These are phyloP conservation scores for Elephantulus edwardii DNA, from an alignment of 2,113 vertebrate species.

Conservation along the genomic window DNA sequence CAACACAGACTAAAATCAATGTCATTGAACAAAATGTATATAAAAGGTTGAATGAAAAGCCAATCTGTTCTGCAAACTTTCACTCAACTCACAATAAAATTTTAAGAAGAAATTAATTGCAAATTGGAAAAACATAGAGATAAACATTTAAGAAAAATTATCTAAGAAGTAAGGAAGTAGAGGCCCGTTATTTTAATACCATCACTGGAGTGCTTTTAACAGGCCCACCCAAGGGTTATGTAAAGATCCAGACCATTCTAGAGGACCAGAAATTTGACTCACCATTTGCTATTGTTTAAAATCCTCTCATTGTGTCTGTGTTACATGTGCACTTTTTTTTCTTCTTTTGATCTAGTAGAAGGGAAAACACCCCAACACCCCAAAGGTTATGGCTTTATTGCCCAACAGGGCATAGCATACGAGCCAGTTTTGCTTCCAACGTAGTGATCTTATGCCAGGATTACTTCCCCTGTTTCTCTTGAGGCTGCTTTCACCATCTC, in stretches of 20 bases:
- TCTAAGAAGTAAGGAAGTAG: neutral
- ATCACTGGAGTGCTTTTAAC: accelerated
- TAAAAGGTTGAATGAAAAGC: too few species aligned
- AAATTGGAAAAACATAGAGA: neutral
- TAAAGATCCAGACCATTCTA: neutral
- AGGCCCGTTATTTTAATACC: neutral
- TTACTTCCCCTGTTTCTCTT: neutral
- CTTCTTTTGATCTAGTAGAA: neutral
- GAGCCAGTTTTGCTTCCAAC: neutral
- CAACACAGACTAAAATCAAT: too few species aligned
- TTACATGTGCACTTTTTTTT: neutral
- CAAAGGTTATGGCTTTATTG: neutral
- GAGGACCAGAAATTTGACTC: neutral
- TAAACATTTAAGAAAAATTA: neutral
- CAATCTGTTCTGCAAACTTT: too few species aligned
- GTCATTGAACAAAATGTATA: too few species aligned
- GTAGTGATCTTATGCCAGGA: neutral
- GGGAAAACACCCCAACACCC: too few species aligned
- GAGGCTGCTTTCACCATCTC: neutral
- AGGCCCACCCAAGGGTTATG: neutral
- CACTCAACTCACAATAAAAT: too few species aligned
- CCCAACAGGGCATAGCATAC: neutral
- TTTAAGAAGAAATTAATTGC: too few species aligned
- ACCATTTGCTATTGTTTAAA: neutral
- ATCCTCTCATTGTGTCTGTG: neutral